phyloP scores from a whole-genome alignment of 2,888 invertebrate genomes.

The Pheosia gnoma region DNA sequence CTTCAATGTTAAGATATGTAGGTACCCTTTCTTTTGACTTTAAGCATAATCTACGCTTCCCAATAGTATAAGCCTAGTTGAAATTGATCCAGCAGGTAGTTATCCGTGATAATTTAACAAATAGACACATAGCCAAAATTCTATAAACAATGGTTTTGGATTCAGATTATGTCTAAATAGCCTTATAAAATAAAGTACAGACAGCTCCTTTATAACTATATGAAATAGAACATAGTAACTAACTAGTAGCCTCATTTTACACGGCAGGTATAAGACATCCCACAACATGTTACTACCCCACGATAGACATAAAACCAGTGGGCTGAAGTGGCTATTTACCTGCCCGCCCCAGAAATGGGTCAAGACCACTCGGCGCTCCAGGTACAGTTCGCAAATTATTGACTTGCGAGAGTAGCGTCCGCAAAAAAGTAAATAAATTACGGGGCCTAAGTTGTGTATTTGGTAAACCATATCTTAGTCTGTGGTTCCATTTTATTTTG shows the following conservation, averaged over 20 bases:
- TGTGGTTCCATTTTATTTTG: too few relatives aligned
- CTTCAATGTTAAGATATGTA: too few relatives aligned
- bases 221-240: too few relatives aligned
- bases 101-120: background rate
- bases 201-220: too few relatives aligned
- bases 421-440: background rate
- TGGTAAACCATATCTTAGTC: background rate
- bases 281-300: background rate
- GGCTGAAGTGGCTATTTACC: constrained; percentile 31
- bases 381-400: constrained; percentile 30
- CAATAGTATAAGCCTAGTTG: background rate
- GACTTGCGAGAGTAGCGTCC: constrained; percentile 12
- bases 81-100: background rate
- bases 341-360: constrained; percentile 33
- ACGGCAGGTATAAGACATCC: too few relatives aligned
- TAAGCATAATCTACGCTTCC: too few relatives aligned
- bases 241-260: too few relatives aligned
- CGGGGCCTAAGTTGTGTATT: background rate
- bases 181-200: too few relatives aligned
- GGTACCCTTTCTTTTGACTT: too few relatives aligned
- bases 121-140: too few relatives aligned
- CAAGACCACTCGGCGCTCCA: constrained; percentile 34
- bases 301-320: constrained; percentile 3
- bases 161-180: too few relatives aligned
- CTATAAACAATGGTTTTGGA: too few relatives aligned